Percentiles rank a stretch among this genome's conserved stretches.
These are phyloP conservation scores for Dasysyrphus albostriatus DNA, from an alignment of 2,888 invertebrate genomes.

Conservation along the genomic window DNA sequence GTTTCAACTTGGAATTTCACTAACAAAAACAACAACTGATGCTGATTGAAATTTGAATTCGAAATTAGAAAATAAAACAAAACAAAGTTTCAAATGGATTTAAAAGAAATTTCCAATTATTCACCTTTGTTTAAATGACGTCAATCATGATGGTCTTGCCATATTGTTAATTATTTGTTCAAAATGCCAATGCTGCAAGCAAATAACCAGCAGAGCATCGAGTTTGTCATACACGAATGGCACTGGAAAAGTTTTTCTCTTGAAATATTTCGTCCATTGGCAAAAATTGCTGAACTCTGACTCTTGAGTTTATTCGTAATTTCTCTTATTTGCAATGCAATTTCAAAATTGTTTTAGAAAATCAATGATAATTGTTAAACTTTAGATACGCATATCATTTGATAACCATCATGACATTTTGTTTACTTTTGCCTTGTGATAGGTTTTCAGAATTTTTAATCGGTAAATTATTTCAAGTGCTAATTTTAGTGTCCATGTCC, in stretches of 20 bases:
- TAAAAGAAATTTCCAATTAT: background rate
- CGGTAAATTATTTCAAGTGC: too few species aligned
- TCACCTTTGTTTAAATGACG: background rate
- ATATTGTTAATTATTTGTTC: background rate
- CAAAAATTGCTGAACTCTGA: too few species aligned
- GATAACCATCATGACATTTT: too few species aligned
- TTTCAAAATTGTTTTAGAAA: too few species aligned
- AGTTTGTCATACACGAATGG: background rate
- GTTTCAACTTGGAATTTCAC: background rate
- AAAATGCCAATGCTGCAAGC: background rate
- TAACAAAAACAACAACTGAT: background rate
- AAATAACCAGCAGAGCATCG: background rate
- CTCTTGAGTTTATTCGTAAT: too few species aligned
- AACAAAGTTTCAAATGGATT: background rate
- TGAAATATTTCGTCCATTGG: background rate
- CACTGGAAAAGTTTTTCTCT: background rate
- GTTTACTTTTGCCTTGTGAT: too few species aligned
- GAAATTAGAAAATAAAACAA: background rate
- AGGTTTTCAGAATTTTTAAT: too few species aligned
- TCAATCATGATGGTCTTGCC: background rate
- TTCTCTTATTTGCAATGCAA: too few species aligned
- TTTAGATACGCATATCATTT: too few species aligned
- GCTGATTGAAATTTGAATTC: background rate
- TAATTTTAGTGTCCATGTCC: too few species aligned
- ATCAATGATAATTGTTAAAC: too few species aligned